Base-by-base conservation (phyloP, 1,140 invertebrate species). In the Lethocerus indicus region DNA sequence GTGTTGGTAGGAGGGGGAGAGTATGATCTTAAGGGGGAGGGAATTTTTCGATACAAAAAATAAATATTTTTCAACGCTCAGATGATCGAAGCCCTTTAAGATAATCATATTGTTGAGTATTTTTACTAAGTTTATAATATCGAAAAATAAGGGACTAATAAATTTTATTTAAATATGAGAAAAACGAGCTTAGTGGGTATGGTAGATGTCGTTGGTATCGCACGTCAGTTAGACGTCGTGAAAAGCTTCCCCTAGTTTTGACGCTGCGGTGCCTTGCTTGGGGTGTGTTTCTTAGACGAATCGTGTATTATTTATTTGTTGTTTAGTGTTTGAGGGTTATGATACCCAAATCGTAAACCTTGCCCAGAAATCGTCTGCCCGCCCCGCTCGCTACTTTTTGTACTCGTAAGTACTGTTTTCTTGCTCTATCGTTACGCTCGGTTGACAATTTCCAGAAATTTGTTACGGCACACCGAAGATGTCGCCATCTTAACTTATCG, bases 401-500 rank as follows among this genome's bases (percentile, higher is more conserved):
- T 18, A 24, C 46, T 20, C 39, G 24, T 47, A 36, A 27, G 27
- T 47, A 23, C 29, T n/a, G n/a, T 29, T 23, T 47, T 47, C 24
- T 35, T 46, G n/a, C n/a, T n/a, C n/a, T n/a, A n/a, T n/a, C n/a
- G n/a, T n/a, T n/a, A n/a, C n/a, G n/a, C n/a, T n/a, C n/a, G n/a
- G n/a, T n/a, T 29, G 47, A 51, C 50, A 51, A 51, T 47, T 51
- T 51, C 44, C 42, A 39, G 49, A 44, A 51, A 51, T 51, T 51
- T 51, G 50, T 51, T 42, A 28, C 40, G 23, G 14, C 13, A 29
- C 42, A 35, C 23, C 35, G 27, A 51, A 51, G 50, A 51, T 51
- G 50, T 51, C 50, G 50, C 50, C 50, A 51, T 51, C 50, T 51
- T 51, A 51, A 51, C 49, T 51, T 44, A 51, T 50, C 44, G 49